Evolutionary conservation across 2,797 vertebrate genomes (phyloP).

Genomic region (Salmo trutta): DNA sequence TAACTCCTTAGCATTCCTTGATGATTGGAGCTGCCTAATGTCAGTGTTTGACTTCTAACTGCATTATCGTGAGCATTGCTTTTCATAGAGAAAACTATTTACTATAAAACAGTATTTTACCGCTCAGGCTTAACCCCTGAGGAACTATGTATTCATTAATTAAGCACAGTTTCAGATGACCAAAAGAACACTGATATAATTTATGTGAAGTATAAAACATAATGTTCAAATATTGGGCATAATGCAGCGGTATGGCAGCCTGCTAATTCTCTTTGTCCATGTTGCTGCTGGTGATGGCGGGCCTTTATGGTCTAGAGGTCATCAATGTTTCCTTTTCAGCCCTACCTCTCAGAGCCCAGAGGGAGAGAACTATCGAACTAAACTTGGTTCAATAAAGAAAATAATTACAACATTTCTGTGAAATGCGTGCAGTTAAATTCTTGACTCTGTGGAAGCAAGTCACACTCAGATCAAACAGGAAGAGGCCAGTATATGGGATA

Average conservation of each 20-base stretch:
- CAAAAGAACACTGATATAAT: not conserved
- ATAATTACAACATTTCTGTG: slow-evolving; percentile 32
- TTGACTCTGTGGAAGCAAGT: not conserved
- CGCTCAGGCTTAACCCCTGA: no score
- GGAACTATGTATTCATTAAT: not conserved
- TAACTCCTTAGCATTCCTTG: no score
- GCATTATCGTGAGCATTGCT: no score
- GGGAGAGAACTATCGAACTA: slow-evolving; percentile 18
- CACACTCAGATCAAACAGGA: slow-evolving; percentile 6
- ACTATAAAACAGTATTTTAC: no score
- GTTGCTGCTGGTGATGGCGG: not conserved
- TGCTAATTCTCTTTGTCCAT: slow-evolving; percentile 7
- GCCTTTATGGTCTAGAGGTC: not conserved
- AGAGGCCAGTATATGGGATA: not conserved
- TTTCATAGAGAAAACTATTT: no score
- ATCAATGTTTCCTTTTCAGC: slow-evolving; percentile 24
- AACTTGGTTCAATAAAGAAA: slow-evolving; percentile 37
- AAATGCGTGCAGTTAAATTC: slow-evolving; percentile 16
- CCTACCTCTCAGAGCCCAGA: slow-evolving; percentile 17
- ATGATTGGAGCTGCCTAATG: no score
- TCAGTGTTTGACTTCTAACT: no score
- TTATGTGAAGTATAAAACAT: not conserved
- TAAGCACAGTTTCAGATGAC: not conserved
- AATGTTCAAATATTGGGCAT: not conserved
- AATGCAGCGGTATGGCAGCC: not conserved